Conservation (phyloP, 2,113 vertebrate genomes). For the Pelecanoides urinatrix region DNA sequence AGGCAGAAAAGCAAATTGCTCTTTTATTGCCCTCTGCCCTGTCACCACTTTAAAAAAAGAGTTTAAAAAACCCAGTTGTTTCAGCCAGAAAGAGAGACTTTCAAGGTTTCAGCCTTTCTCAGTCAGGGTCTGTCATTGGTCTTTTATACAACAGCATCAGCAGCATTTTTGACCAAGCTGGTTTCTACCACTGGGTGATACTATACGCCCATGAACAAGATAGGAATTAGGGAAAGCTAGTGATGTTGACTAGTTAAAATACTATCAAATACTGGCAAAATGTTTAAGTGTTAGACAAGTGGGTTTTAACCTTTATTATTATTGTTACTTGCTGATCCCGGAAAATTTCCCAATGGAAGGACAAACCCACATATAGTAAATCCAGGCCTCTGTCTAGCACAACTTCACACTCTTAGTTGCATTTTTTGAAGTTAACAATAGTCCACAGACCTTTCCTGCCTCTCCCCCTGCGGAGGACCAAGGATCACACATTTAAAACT, state of each 20-base stretch:
- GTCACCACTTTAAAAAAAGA: background rate
- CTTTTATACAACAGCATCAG: background rate
- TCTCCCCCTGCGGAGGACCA: background rate
- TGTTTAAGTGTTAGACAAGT: background rate
- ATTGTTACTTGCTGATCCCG: background rate
- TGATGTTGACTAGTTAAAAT: background rate
- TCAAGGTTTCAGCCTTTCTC: background rate
- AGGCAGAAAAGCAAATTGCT: background rate
- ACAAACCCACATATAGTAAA: background rate
- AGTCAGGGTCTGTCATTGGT: background rate
- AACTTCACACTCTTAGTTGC: background rate
- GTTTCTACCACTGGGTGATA: constrained; percentile 48
- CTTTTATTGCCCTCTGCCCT: background rate
- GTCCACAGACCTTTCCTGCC: background rate
- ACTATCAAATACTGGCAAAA: background rate
- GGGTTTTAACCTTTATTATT: background rate
- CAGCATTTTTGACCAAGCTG: background rate
- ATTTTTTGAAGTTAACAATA: background rate
- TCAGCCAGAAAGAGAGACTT: background rate
- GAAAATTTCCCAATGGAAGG: background rate
- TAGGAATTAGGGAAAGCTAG: background rate
- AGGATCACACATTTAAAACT: background rate
- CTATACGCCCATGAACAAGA: background rate
- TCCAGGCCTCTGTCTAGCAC: background rate
- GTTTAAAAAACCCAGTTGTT: background rate